Conservation (phyloP, 2,797 vertebrate genomes). For the Halcyon leucocephala region DNA sequence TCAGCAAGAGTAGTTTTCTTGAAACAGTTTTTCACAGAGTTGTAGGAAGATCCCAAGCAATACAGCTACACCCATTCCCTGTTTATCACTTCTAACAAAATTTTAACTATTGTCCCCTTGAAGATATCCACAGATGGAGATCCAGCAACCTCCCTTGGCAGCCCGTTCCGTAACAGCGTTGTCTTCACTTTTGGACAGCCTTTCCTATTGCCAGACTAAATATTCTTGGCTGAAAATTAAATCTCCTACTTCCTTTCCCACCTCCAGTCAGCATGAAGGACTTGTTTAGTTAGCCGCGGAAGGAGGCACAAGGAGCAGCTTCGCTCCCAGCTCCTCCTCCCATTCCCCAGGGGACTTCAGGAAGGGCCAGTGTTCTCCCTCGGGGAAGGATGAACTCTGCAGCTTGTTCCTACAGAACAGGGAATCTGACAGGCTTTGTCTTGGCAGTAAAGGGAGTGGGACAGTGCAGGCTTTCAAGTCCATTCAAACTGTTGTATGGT, state of each 20-base stretch:
- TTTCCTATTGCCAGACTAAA: background rate
- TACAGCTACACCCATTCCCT: background rate
- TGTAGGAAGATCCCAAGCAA: background rate
- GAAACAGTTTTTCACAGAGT: background rate
- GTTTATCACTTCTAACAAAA: background rate
- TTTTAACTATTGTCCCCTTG: background rate
- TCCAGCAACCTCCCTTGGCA: background rate
- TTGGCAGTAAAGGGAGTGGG: conserved; percentile 29
- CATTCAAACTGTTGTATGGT: conserved; percentile 55
- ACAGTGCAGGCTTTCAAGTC: conserved; percentile 63
- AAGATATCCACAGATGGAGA: background rate
- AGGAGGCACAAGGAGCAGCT: background rate
- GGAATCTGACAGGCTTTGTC: conserved; percentile 46
- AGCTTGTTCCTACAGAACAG: conserved; percentile 39
- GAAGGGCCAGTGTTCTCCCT: conserved; percentile 13
- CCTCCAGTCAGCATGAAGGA: background rate
- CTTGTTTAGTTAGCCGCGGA: background rate
- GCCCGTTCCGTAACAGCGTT: background rate
- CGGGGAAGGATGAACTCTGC: conserved; percentile 15
- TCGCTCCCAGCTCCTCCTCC: background rate
- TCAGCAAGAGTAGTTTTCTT: background rate
- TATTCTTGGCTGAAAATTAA: conserved; percentile 7
- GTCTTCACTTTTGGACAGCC: background rate
- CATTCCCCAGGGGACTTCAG: background rate
- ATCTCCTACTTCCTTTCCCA: background rate